These are phyloP conservation scores for Rhinichthys osculus DNA, from an alignment of 2,797 vertebrate genomes.

Conservation along the genomic window DNA sequence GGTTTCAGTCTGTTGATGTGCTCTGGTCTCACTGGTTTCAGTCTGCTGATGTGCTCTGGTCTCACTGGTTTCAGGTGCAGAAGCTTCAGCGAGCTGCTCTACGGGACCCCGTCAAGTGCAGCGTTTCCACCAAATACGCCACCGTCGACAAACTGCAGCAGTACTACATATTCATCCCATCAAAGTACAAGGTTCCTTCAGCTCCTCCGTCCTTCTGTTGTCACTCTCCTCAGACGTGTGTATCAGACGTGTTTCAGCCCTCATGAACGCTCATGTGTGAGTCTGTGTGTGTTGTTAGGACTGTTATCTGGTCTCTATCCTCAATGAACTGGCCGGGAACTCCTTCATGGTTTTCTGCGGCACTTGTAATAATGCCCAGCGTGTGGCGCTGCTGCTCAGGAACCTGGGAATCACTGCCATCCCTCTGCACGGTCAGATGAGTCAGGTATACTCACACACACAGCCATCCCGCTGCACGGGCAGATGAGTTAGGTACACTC, in stretches of 20 bases:
- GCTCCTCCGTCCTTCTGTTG: background rate
- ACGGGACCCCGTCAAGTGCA: constrained; percentile 94
- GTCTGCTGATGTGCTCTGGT: too few species aligned
- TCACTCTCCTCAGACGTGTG: background rate
- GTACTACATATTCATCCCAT: constrained; percentile 95
- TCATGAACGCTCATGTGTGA: background rate
- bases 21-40: too few species aligned
- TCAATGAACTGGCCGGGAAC: constrained; percentile 97
- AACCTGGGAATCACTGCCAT: constrained; percentile 98
- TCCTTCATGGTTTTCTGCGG: constrained; percentile 98
- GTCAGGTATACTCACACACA: too few species aligned
- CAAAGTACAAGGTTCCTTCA: constrained; percentile 91
- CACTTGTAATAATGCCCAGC: constrained; percentile 95
- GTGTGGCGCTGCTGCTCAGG: constrained; percentile 90
- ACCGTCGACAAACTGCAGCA: constrained; percentile 98
- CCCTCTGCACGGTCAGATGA: constrained; percentile 84
- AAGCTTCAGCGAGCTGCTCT: constrained; percentile 95
- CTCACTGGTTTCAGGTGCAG: constrained; percentile 83
- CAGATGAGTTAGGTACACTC: background rate
- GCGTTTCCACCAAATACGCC: constrained; percentile 94
- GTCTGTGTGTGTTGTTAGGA: constrained; percentile 77
- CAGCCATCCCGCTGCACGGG: too few species aligned
- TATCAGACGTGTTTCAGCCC: background rate
- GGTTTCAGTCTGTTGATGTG: too few species aligned
- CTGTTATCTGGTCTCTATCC: constrained; percentile 95